Evolutionary conservation across 2,888 invertebrate genomes (phyloP).

Genomic region (Xestia xanthographa): DNA sequence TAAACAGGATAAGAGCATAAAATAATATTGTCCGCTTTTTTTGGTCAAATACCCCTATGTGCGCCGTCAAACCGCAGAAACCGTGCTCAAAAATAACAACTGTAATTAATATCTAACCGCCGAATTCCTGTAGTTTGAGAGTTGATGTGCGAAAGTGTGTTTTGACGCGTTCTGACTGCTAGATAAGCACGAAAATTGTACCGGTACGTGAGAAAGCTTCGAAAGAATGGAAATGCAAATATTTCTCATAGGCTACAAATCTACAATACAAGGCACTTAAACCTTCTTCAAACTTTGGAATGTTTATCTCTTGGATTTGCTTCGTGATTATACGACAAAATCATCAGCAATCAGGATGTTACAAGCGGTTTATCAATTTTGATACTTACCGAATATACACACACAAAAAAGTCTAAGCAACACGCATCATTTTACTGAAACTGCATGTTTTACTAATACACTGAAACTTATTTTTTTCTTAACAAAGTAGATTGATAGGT

Average conservation of each 20-base stretch:
- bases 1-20: too few relatives aligned
- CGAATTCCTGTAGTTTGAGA: constrained; percentile 24
- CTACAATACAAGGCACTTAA: background rate
- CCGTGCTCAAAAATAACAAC: constrained; percentile 13
- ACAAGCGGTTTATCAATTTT: too few relatives aligned
- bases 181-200: background rate
- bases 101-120: background rate
- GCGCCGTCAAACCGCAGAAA: constrained; percentile 47
- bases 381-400: too few relatives aligned
- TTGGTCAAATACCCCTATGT: too few relatives aligned
- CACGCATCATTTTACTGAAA: too few relatives aligned
- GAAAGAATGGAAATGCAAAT: background rate
- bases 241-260: background rate
- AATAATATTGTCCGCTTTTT: too few relatives aligned
- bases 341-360: too few relatives aligned
- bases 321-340: background rate
- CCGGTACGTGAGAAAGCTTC: background rate
- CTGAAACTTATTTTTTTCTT: too few relatives aligned
- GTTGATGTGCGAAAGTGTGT: background rate
- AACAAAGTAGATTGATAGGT: too few relatives aligned
- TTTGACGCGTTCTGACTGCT: constrained; percentile 8
- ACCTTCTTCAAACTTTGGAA: background rate
- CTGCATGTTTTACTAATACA: too few relatives aligned
- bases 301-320: background rate
- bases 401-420: too few relatives aligned